Percentiles rank a stretch among this genome's conserved stretches.
Conservation (phyloP, 2,888 invertebrate species). For the Aphidius colemani region DNA sequence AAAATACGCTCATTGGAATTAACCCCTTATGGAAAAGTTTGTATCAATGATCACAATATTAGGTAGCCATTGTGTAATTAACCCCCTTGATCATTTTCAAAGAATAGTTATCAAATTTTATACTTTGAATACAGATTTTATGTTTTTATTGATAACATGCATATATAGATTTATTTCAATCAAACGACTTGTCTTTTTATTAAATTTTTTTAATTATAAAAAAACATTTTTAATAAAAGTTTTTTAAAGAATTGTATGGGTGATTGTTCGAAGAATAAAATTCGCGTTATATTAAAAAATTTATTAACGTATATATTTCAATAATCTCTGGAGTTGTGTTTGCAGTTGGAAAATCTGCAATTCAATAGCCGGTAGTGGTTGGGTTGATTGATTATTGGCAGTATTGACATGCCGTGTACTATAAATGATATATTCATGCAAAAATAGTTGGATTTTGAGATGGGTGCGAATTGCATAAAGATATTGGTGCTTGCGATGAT, state of each 20-base stretch:
- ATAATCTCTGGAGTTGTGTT: neutral
- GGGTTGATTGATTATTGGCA: conserved; percentile 60
- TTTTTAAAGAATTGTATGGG: no score
- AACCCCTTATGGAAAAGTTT: neutral
- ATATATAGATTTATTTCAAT: no score
- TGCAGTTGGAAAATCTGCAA: conserved; percentile 48
- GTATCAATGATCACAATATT: neutral
- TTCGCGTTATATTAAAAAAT: neutral
- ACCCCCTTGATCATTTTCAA: no score
- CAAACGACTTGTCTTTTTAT: no score
- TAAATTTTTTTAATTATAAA: no score
- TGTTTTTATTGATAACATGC: no score
- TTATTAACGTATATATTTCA: neutral
- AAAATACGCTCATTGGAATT: conserved; percentile 1
- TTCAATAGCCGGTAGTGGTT: conserved; percentile 56
- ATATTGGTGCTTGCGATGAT: conserved; percentile 22
- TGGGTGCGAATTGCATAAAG: conserved; percentile 24
- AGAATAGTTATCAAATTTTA: no score
- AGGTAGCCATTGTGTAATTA: no score
- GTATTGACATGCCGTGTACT: conserved; percentile 55
- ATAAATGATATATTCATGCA: conserved; percentile 24
- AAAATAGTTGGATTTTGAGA: conserved; percentile 13
- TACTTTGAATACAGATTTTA: no score
- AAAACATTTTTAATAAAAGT: no score
- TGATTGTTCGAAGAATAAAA: no score